A percentile compares a stretch with the other conserved stretches of the same genome.
phyloP scores from a whole-genome alignment of 2,888 invertebrate species.

The Gymnocheta viridis region DNA sequence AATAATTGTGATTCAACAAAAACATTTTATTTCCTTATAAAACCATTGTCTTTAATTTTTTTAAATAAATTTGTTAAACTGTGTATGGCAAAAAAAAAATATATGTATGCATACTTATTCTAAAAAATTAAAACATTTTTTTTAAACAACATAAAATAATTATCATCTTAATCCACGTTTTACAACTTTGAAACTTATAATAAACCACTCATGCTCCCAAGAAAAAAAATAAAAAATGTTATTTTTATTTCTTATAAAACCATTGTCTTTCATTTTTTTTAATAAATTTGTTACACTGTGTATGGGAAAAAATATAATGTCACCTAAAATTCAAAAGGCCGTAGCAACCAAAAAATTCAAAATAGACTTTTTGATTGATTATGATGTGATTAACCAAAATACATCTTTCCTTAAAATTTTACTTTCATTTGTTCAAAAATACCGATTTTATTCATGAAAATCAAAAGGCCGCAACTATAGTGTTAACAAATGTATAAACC shows the following conservation, averaged over 20 bases:
- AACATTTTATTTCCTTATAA: not conserved
- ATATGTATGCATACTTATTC: not conserved
- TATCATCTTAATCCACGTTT: conserved; percentile 9
- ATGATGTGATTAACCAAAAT: too few species aligned
- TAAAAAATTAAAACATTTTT: not conserved
- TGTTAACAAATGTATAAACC: too few species aligned
- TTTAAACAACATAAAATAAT: conserved; percentile 2
- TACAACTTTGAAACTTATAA: conserved; percentile 36
- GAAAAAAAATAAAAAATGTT: not conserved
- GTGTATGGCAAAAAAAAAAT: not conserved
- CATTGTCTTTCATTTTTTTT: not conserved
- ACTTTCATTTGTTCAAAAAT: too few species aligned
- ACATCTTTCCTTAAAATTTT: too few species aligned
- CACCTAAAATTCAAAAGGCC: too few species aligned
- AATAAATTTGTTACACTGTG: conserved; percentile 3
- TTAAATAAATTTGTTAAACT: conserved; percentile 10
- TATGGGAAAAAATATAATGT: too few species aligned
- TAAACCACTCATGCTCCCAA: conserved; percentile 37
- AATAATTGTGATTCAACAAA: conserved; percentile 64
- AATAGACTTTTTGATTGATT: too few species aligned
- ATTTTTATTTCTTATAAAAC: not conserved
- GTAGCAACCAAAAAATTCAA: too few species aligned
- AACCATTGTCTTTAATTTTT: not conserved
- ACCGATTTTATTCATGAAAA: too few species aligned
- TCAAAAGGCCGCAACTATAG: too few species aligned